A percentile compares a stretch with the other conserved stretches of the same genome.
Conservation (phyloP, 2,113 vertebrate species). For the Petrocephalus microphthalmus region DNA sequence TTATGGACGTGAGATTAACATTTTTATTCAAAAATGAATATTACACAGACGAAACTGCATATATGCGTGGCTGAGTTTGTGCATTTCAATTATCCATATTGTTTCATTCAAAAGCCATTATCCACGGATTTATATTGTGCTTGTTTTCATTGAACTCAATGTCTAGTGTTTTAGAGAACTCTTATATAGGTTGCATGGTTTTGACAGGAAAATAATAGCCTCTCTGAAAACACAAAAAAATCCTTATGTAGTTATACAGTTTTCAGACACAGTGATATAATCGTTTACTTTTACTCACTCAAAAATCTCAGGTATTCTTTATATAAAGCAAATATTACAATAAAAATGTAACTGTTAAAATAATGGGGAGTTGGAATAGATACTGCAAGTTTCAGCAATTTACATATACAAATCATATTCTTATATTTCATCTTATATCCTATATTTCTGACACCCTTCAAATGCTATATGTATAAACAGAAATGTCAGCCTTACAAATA, state of each 20-base stretch:
- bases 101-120: neutral
- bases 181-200: neutral
- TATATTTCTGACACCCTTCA: neutral
- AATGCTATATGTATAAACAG: neutral
- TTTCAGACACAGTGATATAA: neutral
- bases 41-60: neutral
- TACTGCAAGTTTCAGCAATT: neutral
- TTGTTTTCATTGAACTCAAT: neutral
- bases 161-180: neutral
- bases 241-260: neutral
- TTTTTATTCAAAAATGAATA: neutral
- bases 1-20: neutral
- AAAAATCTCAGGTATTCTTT: neutral
- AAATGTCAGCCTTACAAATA: neutral
- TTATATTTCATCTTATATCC: neutral
- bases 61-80: neutral
- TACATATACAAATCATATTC: neutral
- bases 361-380: neutral
- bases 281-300: neutral
- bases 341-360: neutral
- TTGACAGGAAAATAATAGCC: neutral
- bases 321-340: neutral
- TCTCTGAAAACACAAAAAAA: neutral
- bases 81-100: neutral
- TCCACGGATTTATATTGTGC: neutral